Conservation (phyloP, 2,888 invertebrate genomes). For the Polylopha cassiicola region DNA sequence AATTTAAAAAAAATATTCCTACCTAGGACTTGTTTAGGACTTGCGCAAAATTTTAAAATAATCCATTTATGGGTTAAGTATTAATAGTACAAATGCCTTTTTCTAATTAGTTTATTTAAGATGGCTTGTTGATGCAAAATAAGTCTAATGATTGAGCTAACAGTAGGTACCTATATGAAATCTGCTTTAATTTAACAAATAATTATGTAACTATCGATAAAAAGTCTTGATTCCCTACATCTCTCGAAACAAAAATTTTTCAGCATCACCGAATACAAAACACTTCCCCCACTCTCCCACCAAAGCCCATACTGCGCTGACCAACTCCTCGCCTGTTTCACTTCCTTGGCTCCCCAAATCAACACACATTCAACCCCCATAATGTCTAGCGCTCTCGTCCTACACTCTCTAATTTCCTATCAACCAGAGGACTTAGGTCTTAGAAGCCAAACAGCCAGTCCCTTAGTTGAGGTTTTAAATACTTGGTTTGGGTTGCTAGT, state of each 20-base stretch:
- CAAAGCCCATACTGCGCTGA: conserved; percentile 66
- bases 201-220: no score
- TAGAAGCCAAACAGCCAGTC: conserved; percentile 38
- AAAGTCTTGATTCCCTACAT: no score
- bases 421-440: conserved; percentile 50
- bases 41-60: no score
- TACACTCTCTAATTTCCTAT: conserved; percentile 56
- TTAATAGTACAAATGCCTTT: no score
- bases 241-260: conserved; percentile 11
- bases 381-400: conserved; percentile 56
- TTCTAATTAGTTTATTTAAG: no score
- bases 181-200: no score
- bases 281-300: conserved; percentile 52
- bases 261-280: conserved; percentile 49
- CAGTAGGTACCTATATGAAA: no score
- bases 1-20: no score
- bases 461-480: conserved; percentile 45
- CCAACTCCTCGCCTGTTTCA: conserved; percentile 59
- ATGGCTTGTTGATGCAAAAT: no score
- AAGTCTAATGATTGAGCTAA: no score
- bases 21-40: no score
- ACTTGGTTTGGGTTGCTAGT: conserved; percentile 54
- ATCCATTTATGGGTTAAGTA: no score
- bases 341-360: conserved; percentile 41
- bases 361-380: conserved; percentile 42